phyloP scores from a whole-genome alignment of 1,140 invertebrate genomes.

The Cardiocondyla obscurior region DNA sequence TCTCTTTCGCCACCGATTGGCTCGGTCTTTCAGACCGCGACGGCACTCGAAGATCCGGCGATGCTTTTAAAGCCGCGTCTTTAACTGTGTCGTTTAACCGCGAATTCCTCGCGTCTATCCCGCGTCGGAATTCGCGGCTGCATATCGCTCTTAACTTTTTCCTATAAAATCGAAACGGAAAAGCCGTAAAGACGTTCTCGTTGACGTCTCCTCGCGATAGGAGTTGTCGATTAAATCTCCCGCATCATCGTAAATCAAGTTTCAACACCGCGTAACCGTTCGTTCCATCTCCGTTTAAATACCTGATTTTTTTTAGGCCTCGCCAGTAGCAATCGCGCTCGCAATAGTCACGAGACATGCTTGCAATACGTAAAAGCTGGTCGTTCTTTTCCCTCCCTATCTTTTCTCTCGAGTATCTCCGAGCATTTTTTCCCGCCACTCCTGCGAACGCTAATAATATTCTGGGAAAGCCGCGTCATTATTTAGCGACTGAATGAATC shows the following conservation, averaged over 20 bases:
- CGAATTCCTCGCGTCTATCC: constrained; percentile 8
- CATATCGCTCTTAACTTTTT: constrained; percentile 6
- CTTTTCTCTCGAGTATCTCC: neutral
- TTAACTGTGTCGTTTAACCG: constrained; percentile 11
- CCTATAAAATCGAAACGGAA: constrained; percentile 31
- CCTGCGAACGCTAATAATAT: constrained; percentile 4
- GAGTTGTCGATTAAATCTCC: constrained; percentile 26
- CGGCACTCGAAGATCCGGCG: neutral
- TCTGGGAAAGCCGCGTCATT: neutral
- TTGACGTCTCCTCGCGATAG: constrained; percentile 18
- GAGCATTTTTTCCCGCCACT: constrained; percentile 9
- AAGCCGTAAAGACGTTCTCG: constrained; percentile 14
- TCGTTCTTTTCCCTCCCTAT: neutral
- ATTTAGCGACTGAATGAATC: constrained; percentile 15
- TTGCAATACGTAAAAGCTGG: constrained; percentile 33
- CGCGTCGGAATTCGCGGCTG: constrained; percentile 23
- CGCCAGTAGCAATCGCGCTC: constrained; percentile 2
- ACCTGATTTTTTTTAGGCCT: neutral
- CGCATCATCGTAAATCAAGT: constrained; percentile 39
- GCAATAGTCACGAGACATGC: constrained; percentile 28
- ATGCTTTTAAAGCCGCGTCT: constrained; percentile 44
- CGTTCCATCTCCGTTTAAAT: neutral
- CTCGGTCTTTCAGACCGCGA: constrained; percentile 32
- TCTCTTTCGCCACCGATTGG: neutral
- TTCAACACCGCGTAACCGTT: constrained; percentile 22